Conservation (phyloP, 2,888 invertebrate genomes). For the Microctonus brassicae region DNA sequence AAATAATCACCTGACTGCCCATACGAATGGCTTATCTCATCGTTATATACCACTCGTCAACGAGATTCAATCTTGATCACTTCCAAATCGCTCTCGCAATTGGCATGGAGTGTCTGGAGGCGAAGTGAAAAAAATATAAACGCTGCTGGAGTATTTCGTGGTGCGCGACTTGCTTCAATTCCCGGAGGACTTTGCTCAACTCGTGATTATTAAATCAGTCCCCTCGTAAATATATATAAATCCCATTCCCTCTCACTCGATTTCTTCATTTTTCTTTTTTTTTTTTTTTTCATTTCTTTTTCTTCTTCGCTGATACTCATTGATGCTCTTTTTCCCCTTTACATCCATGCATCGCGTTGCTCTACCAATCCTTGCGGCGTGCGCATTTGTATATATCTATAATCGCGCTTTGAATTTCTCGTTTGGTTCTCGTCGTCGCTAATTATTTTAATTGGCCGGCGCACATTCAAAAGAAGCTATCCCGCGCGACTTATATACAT, state of each 20-base stretch:
- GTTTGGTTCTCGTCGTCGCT: constrained; percentile 66
- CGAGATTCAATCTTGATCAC: constrained; percentile 2
- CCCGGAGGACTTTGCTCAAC: neutral
- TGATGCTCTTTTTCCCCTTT: neutral
- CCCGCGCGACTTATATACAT: constrained; percentile 42
- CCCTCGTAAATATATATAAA: constrained; percentile 22
- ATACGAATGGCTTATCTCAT: neutral
- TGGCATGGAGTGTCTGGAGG: constrained; percentile 1
- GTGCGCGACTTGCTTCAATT: neutral
- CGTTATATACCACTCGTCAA: constrained; percentile 4
- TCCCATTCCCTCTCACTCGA: too few relatives aligned
- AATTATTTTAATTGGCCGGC: constrained; percentile 70
- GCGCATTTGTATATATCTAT: constrained; percentile 53
- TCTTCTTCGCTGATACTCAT: too few relatives aligned
- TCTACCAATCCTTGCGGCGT: neutral
- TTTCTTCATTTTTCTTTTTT: too few relatives aligned
- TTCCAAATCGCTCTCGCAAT: neutral
- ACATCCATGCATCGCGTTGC: neutral
- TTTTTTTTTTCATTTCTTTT: constrained; percentile 21
- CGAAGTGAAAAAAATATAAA: neutral
- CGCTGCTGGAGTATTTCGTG: too few relatives aligned
- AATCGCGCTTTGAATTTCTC: constrained; percentile 63
- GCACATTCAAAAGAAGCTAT: constrained; percentile 66
- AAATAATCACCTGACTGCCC: neutral
- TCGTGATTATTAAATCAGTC: constrained; percentile 26